Base-by-base conservation (phyloP, 1,140 invertebrate genomes). In the Dendroctonus ponderosae region DNA sequence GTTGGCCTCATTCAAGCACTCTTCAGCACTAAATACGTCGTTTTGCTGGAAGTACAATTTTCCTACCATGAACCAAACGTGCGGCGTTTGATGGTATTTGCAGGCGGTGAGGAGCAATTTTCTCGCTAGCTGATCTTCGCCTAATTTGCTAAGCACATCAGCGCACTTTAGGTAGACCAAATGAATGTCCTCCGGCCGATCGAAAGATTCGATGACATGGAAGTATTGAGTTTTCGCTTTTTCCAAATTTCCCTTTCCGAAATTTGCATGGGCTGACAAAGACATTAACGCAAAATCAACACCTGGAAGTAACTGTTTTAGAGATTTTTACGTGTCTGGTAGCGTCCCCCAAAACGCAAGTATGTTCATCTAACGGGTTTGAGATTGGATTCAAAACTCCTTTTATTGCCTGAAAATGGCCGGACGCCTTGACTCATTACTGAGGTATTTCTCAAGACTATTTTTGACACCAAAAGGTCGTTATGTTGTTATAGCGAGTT, bases 1-100 rank as follows among this genome's bases (percentile, higher is more conserved):
- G 66, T 78, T 77, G 6, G 75, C 69, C 66, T 75, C 71, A 7
- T 61, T 69, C 41, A 79, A 69, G 67, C 76, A 78, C 49, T 74
- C 74, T 70, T 78, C 76, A 5, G 77, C 74, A 62, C 72, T 74
- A 6, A 74, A 7, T 11, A 75, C 53, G 64, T 78, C 75, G 37
- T 76, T 74, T 70, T 75, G 64, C 12, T 68, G 61, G 41, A 72
- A 74, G 70, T 74, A 77, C 11, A 72, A 57, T 38, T 72, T 57
- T 6, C 77, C 77, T 6, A 67, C 69, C 48, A 52, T 60, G 5
- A 74, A 63, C 77, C 76, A 78, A 5, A 74, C 72, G 42, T 76
- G 74, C 0, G 76, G 75, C 4, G 76, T 76, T 14, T 74, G 72
- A 53, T 70, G 72, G 42, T 70, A 59, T 63, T 79, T 75, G 50